Base-by-base conservation (phyloP, 2,797 vertebrate genomes). In the Philypnodon macrostomus region DNA sequence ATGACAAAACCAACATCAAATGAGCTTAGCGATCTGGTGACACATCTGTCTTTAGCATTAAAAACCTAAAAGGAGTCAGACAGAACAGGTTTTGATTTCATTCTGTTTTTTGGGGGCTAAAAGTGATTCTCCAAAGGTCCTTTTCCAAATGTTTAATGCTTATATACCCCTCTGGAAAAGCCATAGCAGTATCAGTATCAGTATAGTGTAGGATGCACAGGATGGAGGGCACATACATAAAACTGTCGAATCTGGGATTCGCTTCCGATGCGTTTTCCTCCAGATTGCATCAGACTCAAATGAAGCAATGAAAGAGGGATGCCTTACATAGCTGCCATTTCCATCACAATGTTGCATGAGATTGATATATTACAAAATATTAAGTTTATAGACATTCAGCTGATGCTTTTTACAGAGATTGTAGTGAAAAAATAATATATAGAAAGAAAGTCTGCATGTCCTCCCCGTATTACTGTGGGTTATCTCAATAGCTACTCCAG, bases 241-340 rank as follows among this genome's bases (percentile, higher is more conserved):
- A 44, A 62, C 33, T 42, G 49, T 0, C 60, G 65, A 79, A 82
- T 79, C 75, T 84, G 77, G 78, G 70, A 80, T 75, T 81, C 71
- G 70, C 73, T 58, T 63, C 42, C 51, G 14, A n/a, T 35, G 42
- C 63, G 59, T 47, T 51, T 71, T 72, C 70, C 31, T 47, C 72
- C 55, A 58, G 68, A 64, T 81, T 79, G 79, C 79, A 81, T 84
- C 76, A 75, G 73, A 41, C 71, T 73, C 63, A 74, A 80, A 71
- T 73, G 61, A 76, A 73, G 71, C 47, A 32, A 53, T 74, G 46
- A 75, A 71, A 82, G 66, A 39, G 36, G 70, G 77, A 89, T 88
- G 87, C 86, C 74, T 71, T 51, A 79, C 79, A 88, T 87, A 83
- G 71, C 84, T 85, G 82, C 78, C 81, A 66, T 89, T 85, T 77